A percentile compares a stretch with the other conserved stretches of the same genome.
Conservation (phyloP, 92 coral and sea anemone species). For the Actinernus sp. region DNA sequence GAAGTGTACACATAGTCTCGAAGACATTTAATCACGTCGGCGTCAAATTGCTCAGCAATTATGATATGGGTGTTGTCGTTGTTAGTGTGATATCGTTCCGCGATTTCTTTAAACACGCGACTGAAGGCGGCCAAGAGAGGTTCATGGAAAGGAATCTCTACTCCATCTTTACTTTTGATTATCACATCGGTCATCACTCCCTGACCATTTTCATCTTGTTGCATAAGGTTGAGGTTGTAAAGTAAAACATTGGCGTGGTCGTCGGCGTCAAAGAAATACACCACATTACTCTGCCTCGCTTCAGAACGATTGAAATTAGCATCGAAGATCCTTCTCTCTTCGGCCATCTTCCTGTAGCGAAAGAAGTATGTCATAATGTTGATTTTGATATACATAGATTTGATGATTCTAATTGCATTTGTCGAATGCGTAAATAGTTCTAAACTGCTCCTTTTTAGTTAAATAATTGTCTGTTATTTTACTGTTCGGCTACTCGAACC, state of each 20-base stretch:
- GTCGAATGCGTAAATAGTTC: too few relatives aligned
- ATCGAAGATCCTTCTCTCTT: too few relatives aligned
- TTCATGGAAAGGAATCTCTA: conserved; percentile 28
- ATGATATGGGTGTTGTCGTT: conserved; percentile 7
- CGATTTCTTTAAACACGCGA: conserved; percentile 1
- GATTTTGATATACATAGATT: too few relatives aligned
- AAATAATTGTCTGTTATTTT: too few relatives aligned
- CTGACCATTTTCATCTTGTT: conserved; percentile 2
- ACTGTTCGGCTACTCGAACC: too few relatives aligned
- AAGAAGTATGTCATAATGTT: too few relatives aligned
- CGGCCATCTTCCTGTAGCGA: too few relatives aligned
- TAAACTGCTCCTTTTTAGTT: too few relatives aligned
- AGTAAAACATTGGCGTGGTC: conserved; percentile 52
- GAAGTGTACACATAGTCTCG: conserved; percentile 55
- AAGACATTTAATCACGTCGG: conserved; percentile 25
- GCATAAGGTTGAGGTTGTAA: conserved; percentile 55
- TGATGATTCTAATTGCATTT: too few relatives aligned
- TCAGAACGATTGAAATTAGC: too few relatives aligned
- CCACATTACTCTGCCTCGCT: too few relatives aligned
- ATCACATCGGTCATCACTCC: conserved; percentile 32
- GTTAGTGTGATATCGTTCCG: conserved; percentile 4
- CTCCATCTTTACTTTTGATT: conserved; percentile 20
- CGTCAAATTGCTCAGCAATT: background rate
- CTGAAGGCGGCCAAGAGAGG: conserved; percentile 62
- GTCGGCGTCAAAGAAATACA: conserved; percentile 43